These are phyloP conservation scores for Zygogramma bicolorata DNA, from an alignment of 2,888 invertebrate species.

Conservation along the genomic window DNA sequence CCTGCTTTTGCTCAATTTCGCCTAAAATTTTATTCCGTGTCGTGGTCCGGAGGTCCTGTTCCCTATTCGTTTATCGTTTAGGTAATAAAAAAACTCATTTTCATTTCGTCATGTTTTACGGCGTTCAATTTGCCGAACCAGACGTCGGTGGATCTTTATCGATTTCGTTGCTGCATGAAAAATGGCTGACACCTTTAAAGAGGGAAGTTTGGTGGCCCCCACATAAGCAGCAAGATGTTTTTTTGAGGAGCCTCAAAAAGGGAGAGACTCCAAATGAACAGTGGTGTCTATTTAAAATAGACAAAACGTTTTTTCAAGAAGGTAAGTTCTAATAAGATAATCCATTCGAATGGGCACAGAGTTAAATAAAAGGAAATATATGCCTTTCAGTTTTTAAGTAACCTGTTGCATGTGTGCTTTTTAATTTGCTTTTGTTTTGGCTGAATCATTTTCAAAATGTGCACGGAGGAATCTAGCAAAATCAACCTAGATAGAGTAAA, in stretches of 20 bases:
- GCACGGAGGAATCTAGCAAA: too few relatives aligned
- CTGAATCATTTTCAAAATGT: too few relatives aligned
- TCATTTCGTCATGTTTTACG: slow-evolving; percentile 10
- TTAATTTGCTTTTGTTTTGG: too few relatives aligned
- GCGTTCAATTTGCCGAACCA: slow-evolving; percentile 11
- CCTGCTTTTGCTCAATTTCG: slow-evolving; percentile 7
- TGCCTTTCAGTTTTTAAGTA: slow-evolving; percentile 5
- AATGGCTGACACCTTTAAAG: slow-evolving; percentile 16
- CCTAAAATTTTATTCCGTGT: slow-evolving; percentile 11
- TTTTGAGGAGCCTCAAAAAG: slow-evolving; percentile 15
- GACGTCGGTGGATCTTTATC: slow-evolving; percentile 8
- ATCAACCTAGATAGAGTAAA: too few relatives aligned
- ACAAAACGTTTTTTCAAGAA: slow-evolving; percentile 12
- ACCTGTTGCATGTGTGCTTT: background rate
- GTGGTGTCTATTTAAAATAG: slow-evolving; percentile 12
- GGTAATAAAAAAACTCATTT: background rate
- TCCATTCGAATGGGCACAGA: slow-evolving; percentile 12
- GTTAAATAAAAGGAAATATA: background rate
- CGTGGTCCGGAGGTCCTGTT: slow-evolving; percentile 12
- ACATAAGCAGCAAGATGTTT: slow-evolving; percentile 6
- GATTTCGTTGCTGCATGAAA: slow-evolving; percentile 16
- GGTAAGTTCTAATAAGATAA: slow-evolving; percentile 10
- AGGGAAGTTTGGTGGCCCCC: slow-evolving; percentile 16
- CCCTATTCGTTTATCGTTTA: background rate
- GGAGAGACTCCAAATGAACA: slow-evolving; percentile 13